Evolutionary conservation across 64 coral and sea anemone genomes (phyloP), one percentile per base, ranked within the genome.

Genomic region (Orbicella faveolata): DNA sequence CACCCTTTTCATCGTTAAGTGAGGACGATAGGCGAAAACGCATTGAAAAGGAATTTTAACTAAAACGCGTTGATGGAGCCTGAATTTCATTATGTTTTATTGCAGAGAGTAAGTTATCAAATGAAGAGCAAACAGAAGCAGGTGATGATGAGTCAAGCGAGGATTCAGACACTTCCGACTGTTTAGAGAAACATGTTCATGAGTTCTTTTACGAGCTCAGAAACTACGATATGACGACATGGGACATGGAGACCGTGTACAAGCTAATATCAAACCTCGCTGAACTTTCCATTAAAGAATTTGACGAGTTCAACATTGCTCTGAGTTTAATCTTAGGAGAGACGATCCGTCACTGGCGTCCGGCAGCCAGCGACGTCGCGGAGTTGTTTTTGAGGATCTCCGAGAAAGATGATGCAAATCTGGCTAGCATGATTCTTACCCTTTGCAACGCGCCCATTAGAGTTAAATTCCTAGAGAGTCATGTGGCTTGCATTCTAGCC

Each of bases 251-350:
- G 9, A 85, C 91, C 3, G 82, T 90, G 7, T 91, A 93, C 74
- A 86, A 90, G 53, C 79, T 96, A 0, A 78, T 96, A 36, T 84
- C 95, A 16, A 93, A 84, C 15, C 70, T 96, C 4, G 52, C 89
- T 53, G 75, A 96, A 21, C 41, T 94, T 35, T 61, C 88, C 73
- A 86, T 96, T 39, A 91, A 84, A 70, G 95, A 91, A 21, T 96
- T 94, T 91, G 95, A 96, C 67, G 91, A 96, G 25, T 96, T 90
- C 61, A 86, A 96, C 63, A 79, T 96, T 21, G 37, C 89, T 4
- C 30, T 89, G 1, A 94, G 95, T 54, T 81, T 87, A n/a, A 87
- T 94, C 34, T 61, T 96, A 21, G 95, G 95, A 41, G 95, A 96
- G 34, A 77, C 86, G 18, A 78, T 96, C 8, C 76, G 92, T 36